Evolutionary conservation across 2,797 vertebrate genomes (phyloP), one percentile per base, ranked within the genome.

Genomic region (Falco cherrug): DNA sequence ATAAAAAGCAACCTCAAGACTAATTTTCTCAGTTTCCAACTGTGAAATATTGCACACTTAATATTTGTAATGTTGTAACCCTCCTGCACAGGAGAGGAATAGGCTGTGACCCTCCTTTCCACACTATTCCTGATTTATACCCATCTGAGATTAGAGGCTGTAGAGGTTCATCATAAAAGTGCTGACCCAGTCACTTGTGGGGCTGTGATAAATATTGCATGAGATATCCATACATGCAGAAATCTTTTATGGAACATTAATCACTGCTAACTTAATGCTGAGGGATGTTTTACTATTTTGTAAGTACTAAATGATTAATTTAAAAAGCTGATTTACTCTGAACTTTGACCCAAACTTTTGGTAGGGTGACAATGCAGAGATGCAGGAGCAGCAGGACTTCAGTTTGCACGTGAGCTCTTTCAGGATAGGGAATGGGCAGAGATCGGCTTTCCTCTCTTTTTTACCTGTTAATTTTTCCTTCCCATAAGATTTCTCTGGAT

Each of bases 261-360:
- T 95, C 79, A 93, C 73, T 28, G 12, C 54, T 69, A 81, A 81
- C 54, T 79, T 81, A 86, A 87, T 87, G 43, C 59, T 84, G 43
- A 84, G 87, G 79, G 89, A 93, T 87, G 25, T 73, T 92, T 92
- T 65, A 89, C 61, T 96, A 37, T 91, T 96, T 96, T 75, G 50
- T 79, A 89, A 95, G 73, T 78, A 73, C 24, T 92, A 93, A 93
- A 88, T 89, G 43, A 94, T 92, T 93, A 16, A 91, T 96, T 92
- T 9, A 73, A 68, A 94, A 81, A 75, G n/a, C 47, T 86, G 71
- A 91, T 86, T 92, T 92, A 64, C 39, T 59, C 71, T 85, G 68
- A 89, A 83, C 87, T 87, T 77, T 78, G 82, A 81, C 73, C 50
- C 35, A 51, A 47, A 78, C 6, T 78, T 83, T 86, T 87, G 60